Evolutionary conservation across 2,888 invertebrate species (phyloP).

Genomic region (Cataglyphis livida): DNA sequence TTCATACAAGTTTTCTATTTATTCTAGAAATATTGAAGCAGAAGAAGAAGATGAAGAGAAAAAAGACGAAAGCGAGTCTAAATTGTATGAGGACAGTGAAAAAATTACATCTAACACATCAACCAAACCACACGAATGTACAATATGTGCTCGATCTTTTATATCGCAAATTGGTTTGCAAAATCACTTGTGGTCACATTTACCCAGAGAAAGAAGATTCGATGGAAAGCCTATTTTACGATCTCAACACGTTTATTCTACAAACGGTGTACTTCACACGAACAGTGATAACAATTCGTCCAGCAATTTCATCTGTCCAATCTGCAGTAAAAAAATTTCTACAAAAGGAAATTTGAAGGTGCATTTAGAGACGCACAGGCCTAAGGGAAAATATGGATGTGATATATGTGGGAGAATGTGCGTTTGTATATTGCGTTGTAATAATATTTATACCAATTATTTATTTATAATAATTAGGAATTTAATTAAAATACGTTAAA

Average conservation of each 20-base stretch:
- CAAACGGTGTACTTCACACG: constrained; percentile 81
- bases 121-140: constrained; percentile 87
- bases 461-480: background rate
- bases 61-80: constrained; percentile 57
- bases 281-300: constrained; percentile 82
- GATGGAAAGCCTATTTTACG: constrained; percentile 80
- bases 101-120: constrained; percentile 59
- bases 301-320: constrained; percentile 87
- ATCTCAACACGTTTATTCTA: constrained; percentile 80
- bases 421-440: constrained; percentile 81
- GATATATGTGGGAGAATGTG: constrained; percentile 90
- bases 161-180: constrained; percentile 88
- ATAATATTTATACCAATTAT: constrained; percentile 18
- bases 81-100: constrained; percentile 61
- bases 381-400: constrained; percentile 88
- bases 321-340: constrained; percentile 88
- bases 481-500: background rate
- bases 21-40: constrained; percentile 56
- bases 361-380: constrained; percentile 89
- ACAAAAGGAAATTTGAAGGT: constrained; percentile 89
- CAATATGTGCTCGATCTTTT: constrained; percentile 87
- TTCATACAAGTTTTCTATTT: background rate
- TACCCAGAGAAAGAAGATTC: constrained; percentile 83
- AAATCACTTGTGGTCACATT: constrained; percentile 89
- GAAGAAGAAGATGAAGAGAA: constrained; percentile 68